Percentiles rank a stretch among this genome's conserved stretches.
Evolutionary conservation across 1,140 invertebrate species (phyloP).

Genomic region (Aleiodes sp.): DNA sequence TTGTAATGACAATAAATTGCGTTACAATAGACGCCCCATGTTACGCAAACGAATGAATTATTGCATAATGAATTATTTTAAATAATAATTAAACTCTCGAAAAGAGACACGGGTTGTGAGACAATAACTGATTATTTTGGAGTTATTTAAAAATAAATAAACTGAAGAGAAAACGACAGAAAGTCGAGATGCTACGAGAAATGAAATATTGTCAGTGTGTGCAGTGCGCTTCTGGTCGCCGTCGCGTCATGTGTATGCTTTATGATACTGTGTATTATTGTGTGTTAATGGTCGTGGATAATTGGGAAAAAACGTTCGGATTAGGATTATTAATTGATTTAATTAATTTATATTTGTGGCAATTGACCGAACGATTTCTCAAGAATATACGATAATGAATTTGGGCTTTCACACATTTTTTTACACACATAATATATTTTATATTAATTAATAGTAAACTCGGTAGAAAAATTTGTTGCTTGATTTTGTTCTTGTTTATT

Average conservation of each 20-base stretch:
- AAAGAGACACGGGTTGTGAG: slow-evolving; percentile 30
- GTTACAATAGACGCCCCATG: slow-evolving; percentile 23
- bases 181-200: slow-evolving; percentile 43
- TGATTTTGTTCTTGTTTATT: background rate
- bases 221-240: slow-evolving; percentile 62
- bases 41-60: slow-evolving; percentile 22
- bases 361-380: slow-evolving; percentile 21
- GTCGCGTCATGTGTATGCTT: slow-evolving; percentile 42
- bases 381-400: background rate
- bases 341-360: background rate
- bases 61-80: too few relatives aligned
- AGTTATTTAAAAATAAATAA: background rate
- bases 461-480: background rate
- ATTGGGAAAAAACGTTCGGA: slow-evolving; percentile 6
- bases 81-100: slow-evolving; percentile 14
- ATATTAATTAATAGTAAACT: background rate
- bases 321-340: background rate
- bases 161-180: slow-evolving; percentile 24
- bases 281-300: slow-evolving; percentile 4
- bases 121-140: background rate
- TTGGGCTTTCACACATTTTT: slow-evolving; percentile 9
- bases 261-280: slow-evolving; percentile 37
- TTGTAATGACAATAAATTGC: slow-evolving; percentile 27
- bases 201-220: slow-evolving; percentile 65
- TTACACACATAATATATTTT: background rate